These are phyloP conservation scores for Tetraneura akinire DNA, from an alignment of 1,140 invertebrate genomes.

Conservation along the genomic window DNA sequence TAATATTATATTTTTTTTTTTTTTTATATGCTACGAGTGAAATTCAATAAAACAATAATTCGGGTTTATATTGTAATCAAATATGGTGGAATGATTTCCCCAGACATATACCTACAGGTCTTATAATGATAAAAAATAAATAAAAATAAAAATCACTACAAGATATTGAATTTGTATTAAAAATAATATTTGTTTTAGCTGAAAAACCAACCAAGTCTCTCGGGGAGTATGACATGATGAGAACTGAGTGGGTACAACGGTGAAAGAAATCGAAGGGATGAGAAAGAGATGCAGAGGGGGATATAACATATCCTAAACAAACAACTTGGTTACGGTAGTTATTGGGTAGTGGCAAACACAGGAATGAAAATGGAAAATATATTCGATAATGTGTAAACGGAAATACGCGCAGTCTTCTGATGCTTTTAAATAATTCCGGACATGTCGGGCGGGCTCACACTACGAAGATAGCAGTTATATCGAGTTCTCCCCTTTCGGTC, in stretches of 20 bases:
- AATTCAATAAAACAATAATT: background rate
- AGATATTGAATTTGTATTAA: constrained; percentile 29
- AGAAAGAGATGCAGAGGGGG: background rate
- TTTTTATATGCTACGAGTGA: too few relatives aligned
- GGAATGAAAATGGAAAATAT: constrained; percentile 36
- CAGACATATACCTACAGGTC: background rate
- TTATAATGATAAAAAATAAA: background rate
- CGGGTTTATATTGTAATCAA: background rate
- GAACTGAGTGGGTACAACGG: too few relatives aligned
- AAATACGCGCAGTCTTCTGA: background rate
- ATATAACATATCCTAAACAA: constrained; percentile 34
- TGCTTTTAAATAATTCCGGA: constrained; percentile 43
- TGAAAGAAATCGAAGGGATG: too few relatives aligned
- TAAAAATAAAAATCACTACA: constrained; percentile 33
- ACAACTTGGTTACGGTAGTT: constrained; percentile 41
- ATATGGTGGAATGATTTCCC: background rate
- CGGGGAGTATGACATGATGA: background rate
- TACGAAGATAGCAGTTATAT: background rate
- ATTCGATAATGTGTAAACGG: constrained; percentile 38
- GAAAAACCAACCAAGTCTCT: constrained; percentile 32
- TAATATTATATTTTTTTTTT: too few relatives aligned
- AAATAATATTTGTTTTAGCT: constrained; percentile 36
- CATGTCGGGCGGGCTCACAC: background rate
- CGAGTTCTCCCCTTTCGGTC: background rate
- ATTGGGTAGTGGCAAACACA: background rate